A percentile compares a stretch with the other conserved stretches of the same genome.
phyloP scores from a whole-genome alignment of 1,140 invertebrate species.

The Ericerus pela region DNA sequence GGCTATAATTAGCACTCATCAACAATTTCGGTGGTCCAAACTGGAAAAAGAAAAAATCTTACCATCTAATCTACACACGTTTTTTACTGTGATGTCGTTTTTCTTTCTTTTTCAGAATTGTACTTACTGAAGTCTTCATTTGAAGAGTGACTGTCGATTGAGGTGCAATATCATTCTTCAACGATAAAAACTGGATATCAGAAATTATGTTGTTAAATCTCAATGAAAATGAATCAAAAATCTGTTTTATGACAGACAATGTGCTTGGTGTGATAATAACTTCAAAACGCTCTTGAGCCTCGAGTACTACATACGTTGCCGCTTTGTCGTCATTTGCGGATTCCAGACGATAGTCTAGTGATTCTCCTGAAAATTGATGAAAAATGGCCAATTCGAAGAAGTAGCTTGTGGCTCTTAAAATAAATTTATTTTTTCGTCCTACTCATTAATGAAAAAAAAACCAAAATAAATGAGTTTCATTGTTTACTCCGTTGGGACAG shows the following conservation, averaged over 20 bases:
- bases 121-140: conserved; percentile 22
- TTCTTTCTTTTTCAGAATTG: background rate
- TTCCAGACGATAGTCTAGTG: conserved; percentile 34
- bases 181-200: conserved; percentile 5
- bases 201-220: conserved; percentile 1
- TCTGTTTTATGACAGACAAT: conserved; percentile 41
- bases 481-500: too few relatives aligned
- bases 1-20: conserved; percentile 37
- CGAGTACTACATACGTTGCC: conserved; percentile 50
- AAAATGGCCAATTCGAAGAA: background rate
- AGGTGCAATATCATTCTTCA: conserved; percentile 24
- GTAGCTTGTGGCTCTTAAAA: too few relatives aligned
- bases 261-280: conserved; percentile 50
- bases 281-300: conserved; percentile 48
- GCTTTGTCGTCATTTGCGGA: conserved; percentile 33
- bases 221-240: conserved; percentile 36
- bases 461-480: too few relatives aligned
- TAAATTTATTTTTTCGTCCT: conserved; percentile 6
- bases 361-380: conserved; percentile 26
- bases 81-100: background rate
- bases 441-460: too few relatives aligned
- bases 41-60: conserved; percentile 22
- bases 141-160: conserved; percentile 21
- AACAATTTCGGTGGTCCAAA: conserved; percentile 33
- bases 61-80: too few relatives aligned